Base-by-base conservation (phyloP, 2,888 invertebrate genomes). In the Hemistola chrysoprasaria region DNA sequence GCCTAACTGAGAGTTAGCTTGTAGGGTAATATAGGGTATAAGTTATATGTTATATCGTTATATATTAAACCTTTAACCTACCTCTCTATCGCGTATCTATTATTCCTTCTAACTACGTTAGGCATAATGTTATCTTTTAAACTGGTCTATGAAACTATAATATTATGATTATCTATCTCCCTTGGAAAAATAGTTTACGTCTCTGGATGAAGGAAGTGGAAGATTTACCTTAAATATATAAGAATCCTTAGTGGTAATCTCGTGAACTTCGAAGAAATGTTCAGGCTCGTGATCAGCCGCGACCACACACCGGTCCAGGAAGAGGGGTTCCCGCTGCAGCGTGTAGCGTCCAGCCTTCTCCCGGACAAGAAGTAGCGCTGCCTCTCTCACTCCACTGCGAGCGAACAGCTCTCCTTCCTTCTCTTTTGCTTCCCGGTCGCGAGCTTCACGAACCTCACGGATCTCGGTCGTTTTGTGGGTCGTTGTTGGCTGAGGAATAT, bases 221-320 rank as follows among this genome's bases (percentile, higher is more conserved):
- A 27, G 6, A 49, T 50, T 56, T 81, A 97, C 98, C 94, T 98
- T 98, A 85, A 98, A 96, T 80, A 97, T 95, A 84, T 95, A 97
- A 40, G 97, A 95, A 78, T 98, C 98, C 86, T 97, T 97, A 46
- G 96, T 95, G 53, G 95, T 93, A 54, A 97, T 92, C 86, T 98
- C 97, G 83, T 97, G 97, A 55, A 98, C 93, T 90, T 98, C 98
- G 78, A 98, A 98, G 80, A 97, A 97, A 78, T 97, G 97, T 73
- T 97, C 96, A 75, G 95, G 94, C 62, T 97, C 97, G 43, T 95
- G 94, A 77, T 97, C 97, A 35, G 95, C 94, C 37, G 95, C 95
- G 40, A 98, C 95, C 53, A 98, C 95, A 82, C 98, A 97, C 65
- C 96, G 92, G 77, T 97, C 97, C 68, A 98, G 90, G 82, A 95